Base-by-base conservation (phyloP, 2,797 vertebrate species). In the Sebastes variabilis region DNA sequence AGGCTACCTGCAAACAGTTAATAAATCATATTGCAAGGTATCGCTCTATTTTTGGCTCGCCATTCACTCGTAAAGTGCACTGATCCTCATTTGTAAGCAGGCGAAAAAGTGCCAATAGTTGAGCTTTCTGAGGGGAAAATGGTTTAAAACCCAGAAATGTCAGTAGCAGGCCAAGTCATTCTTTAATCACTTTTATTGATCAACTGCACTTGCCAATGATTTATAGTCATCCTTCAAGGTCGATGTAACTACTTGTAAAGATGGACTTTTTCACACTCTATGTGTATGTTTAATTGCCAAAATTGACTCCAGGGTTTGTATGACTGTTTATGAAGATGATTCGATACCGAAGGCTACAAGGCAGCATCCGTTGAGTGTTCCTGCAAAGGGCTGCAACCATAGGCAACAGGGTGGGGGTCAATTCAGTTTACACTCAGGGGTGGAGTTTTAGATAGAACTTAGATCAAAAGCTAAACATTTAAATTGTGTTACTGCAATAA, bases 351-450 rank as follows among this genome's bases (percentile, higher is more conserved):
- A 71, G 80, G 85, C 88, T 77, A n/a, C 22, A 62, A 34, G 84
- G 79, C 84, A 66, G 72, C 18, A 24, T 62, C 62, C 46, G 38
- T 38, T 65, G 85, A 88, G 88, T 76, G 88, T 74, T 67, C 71
- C 79, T 59, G 27, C 72, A 75, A 93, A 93, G 89, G 91, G 93
- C 93, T 93, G 91, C 72, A 83, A 78, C 85, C 18, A 54, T 60
- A 38, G 83, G 76, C 59, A 22, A 75, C 46, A 10, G 64, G 85
- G 73, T 49, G 60, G 68, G 80, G 82, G 68, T 83, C 54, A n/a
- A 74, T 81, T 84, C 79, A 83, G 69, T 86, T 91, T 72, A 92
- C 80, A 85, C 91, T 93, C 90, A 82, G 91, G 91, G 86, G 67
- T 25, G 86, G 80, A 73, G 66, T 54, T 71, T 84, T 66, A 80